Percentiles rank a stretch among this genome's conserved stretches.
phyloP scores from a whole-genome alignment of 2,797 vertebrate species.

The Coluber constrictor region DNA sequence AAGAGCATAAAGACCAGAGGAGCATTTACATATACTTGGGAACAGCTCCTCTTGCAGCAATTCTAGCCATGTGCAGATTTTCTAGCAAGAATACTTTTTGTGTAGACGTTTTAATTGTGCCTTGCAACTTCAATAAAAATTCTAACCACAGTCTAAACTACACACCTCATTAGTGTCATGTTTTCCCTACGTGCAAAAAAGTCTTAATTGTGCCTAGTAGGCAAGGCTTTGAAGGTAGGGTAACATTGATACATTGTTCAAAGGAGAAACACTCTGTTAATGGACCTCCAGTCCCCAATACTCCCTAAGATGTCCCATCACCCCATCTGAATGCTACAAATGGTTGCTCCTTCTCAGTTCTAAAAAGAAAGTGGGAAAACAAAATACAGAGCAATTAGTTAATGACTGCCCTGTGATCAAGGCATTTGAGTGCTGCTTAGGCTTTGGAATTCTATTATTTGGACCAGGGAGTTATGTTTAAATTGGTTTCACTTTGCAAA shows the following conservation, averaged over 20 bases:
- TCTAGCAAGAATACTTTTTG: slow-evolving; percentile 2
- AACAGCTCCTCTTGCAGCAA: not conserved
- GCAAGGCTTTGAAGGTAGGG: not conserved
- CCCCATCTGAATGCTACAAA: not conserved
- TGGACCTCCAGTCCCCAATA: not conserved
- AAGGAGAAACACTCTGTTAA: not conserved
- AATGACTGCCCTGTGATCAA: not conserved
- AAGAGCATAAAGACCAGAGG: not conserved
- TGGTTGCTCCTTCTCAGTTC: not conserved
- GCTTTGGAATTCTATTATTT: not conserved
- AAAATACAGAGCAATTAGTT: not conserved
- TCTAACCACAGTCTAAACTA: slow-evolving; percentile 6
- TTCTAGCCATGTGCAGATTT: slow-evolving; percentile 1
- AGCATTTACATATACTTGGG: not conserved
- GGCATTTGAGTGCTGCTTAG: not conserved
- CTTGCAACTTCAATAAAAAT: slow-evolving; percentile 12
- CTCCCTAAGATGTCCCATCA: not conserved
- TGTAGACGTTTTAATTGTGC: slow-evolving; percentile 12
- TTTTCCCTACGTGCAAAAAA: slow-evolving; percentile 1
- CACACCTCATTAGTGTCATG: slow-evolving; percentile 10
- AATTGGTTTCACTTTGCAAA: not conserved
- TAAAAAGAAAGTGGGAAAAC: not conserved
- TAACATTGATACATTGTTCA: not conserved
- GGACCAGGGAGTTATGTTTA: not conserved
- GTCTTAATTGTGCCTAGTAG: slow-evolving; percentile 13